A percentile compares a stretch with the other conserved stretches of the same genome.
These are phyloP conservation scores for Scatophagus argus DNA, from an alignment of 2,113 vertebrate species.

Conservation along the genomic window DNA sequence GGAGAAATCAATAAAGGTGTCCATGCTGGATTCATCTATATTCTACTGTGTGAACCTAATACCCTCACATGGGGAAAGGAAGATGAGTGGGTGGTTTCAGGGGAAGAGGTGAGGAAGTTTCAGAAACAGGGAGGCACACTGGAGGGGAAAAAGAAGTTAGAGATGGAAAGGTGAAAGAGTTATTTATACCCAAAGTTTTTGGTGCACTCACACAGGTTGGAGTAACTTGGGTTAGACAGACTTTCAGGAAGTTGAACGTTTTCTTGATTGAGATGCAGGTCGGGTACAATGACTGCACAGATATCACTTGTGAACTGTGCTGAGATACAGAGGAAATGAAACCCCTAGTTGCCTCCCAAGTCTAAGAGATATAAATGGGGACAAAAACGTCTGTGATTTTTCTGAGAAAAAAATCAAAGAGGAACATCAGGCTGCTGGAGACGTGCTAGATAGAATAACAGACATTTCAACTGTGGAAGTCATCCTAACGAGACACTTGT, in stretches of 20 bases:
- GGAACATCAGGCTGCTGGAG: slow-evolving; percentile 2
- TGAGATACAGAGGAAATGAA: slow-evolving; percentile 38
- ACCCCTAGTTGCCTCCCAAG: not conserved
- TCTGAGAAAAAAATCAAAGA: slow-evolving; percentile 42
- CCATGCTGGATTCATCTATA: slow-evolving; percentile 76
- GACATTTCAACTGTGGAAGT: slow-evolving; percentile 44
- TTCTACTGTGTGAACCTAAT: slow-evolving; percentile 77
- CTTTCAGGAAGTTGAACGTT: slow-evolving; percentile 34
- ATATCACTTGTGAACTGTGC: slow-evolving; percentile 6
- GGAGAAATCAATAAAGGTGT: slow-evolving; percentile 79
- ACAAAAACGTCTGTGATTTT: slow-evolving; percentile 20
- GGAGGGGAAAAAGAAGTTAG: slow-evolving; percentile 46
- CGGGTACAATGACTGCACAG: slow-evolving; percentile 15
- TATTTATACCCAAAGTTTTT: slow-evolving; percentile 46
- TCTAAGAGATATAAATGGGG: slow-evolving; percentile 31
- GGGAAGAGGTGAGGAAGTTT: slow-evolving; percentile 62
- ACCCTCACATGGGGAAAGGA: slow-evolving; percentile 60
- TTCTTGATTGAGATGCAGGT: slow-evolving; percentile 9
- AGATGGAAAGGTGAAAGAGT: slow-evolving; percentile 57
- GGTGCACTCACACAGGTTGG: slow-evolving; percentile 28
- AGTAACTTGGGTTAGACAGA: slow-evolving; percentile 15
- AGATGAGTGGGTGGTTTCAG: slow-evolving; percentile 66
- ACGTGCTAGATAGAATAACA: slow-evolving; percentile 11
- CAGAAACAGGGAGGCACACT: slow-evolving; percentile 19
- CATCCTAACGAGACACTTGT: slow-evolving; percentile 63